Percentiles rank a stretch among this genome's conserved stretches.
These are phyloP conservation scores for Brachyalestes nurse DNA, from an alignment of 2,797 vertebrate species.

Conservation along the genomic window DNA sequence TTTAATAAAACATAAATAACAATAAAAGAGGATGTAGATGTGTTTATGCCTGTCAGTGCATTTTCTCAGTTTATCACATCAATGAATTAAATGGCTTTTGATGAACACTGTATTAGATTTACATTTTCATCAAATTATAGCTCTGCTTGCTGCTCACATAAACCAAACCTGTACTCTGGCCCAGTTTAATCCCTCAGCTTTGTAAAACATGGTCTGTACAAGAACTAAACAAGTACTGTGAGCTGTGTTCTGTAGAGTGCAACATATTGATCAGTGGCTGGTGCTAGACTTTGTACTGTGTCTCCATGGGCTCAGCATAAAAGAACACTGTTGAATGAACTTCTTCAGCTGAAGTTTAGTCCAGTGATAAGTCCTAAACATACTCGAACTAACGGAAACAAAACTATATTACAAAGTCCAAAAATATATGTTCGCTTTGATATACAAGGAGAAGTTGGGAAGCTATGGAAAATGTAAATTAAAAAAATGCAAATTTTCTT, in stretches of 20 bases:
- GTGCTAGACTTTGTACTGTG: not conserved
- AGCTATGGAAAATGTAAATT: no score
- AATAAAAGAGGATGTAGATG: not conserved
- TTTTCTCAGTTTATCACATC: slow-evolving; percentile 1
- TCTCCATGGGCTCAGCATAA: not conserved
- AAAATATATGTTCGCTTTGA: no score
- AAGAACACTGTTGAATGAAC: not conserved
- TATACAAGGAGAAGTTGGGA: no score
- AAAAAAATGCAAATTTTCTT: no score
- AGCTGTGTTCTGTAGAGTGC: not conserved
- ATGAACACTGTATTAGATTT: not conserved
- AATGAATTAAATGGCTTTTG: slow-evolving; percentile 16
- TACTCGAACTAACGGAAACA: no score
- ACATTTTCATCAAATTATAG: slow-evolving; percentile 14
- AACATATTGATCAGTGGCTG: slow-evolving; percentile 20
- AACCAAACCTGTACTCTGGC: not conserved
- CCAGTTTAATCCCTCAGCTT: not conserved
- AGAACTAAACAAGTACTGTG: not conserved
- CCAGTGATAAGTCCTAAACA: no score
- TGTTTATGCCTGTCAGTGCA: not conserved
- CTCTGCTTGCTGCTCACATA: not conserved
- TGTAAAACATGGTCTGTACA: not conserved
- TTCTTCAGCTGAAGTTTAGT: no score
- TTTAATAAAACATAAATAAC: not conserved
- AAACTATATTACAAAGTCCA: no score